phyloP scores from a whole-genome alignment of 2,797 vertebrate genomes.

The Cirrhinus mrigala region DNA sequence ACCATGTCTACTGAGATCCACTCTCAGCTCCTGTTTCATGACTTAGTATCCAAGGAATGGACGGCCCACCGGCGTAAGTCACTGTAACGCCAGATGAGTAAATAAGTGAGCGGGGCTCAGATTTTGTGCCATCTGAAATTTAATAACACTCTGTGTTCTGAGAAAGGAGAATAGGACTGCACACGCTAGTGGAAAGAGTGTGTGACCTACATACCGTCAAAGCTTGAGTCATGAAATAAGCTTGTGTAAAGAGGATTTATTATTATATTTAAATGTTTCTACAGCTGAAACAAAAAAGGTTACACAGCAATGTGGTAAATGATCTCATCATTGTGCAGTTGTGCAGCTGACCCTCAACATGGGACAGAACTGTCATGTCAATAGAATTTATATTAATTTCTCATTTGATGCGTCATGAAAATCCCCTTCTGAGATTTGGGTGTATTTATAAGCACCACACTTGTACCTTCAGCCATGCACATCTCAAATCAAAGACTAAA shows the following conservation, averaged over 20 bases:
- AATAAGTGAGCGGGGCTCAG: conserved; percentile 51
- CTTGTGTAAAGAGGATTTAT: conserved; percentile 12
- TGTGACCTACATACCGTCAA: conserved; percentile 43
- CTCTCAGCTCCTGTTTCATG: conserved; percentile 72
- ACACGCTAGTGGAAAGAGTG: conserved; percentile 23
- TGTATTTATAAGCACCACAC: conserved; percentile 47
- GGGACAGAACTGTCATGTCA: not conserved
- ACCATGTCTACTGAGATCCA: conserved; percentile 22
- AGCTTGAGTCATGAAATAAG: conserved; percentile 25
- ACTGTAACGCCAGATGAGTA: conserved; percentile 52
- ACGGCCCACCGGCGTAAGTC: conserved; percentile 45
- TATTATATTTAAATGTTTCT: not conserved
- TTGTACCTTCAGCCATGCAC: conserved; percentile 44
- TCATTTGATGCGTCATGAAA: conserved; percentile 28
- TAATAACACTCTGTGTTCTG: conserved; percentile 46
- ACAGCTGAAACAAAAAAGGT: not conserved
- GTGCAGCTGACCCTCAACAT: not conserved
- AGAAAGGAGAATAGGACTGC: conserved; percentile 32
- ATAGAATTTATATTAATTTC: conserved; percentile 2
- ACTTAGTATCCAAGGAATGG: conserved; percentile 70
- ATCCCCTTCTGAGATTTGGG: conserved; percentile 14
- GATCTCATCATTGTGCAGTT: not conserved
- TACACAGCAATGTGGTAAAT: not conserved
- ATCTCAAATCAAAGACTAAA: conserved; percentile 61
- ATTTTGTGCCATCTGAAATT: conserved; percentile 57